Conservation (phyloP, 2,888 invertebrate genomes). For the Penaeus monodon region DNA sequence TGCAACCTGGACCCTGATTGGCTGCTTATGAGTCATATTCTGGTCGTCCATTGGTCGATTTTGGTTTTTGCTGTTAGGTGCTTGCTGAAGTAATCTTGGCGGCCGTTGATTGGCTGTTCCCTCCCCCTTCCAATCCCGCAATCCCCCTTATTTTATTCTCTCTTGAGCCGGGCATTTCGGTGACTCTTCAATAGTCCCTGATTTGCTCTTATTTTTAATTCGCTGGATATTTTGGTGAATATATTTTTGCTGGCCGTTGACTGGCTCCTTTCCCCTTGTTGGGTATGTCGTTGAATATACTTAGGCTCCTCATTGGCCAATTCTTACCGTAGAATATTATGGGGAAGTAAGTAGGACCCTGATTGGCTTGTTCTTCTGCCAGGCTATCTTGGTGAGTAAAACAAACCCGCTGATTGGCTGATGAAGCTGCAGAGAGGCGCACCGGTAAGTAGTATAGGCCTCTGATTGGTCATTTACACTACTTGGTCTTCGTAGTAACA, state of each 20-base stretch:
- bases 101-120: slow-evolving; percentile 21
- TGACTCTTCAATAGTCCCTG: background rate
- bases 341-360: slow-evolving; percentile 42
- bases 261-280: slow-evolving; percentile 20
- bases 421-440: no score
- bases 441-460: slow-evolving; percentile 36
- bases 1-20: slow-evolving; percentile 3
- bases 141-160: slow-evolving; percentile 1
- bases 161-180: slow-evolving; percentile 6
- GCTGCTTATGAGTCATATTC: slow-evolving; percentile 11
- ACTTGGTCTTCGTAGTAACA: slow-evolving; percentile 20
- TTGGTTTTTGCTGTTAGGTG: slow-evolving; percentile 8
- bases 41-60: no score
- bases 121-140: no score
- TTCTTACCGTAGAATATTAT: slow-evolving; percentile 42
- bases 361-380: slow-evolving; percentile 55
- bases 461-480: slow-evolving; percentile 39
- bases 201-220: slow-evolving; percentile 10
- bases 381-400: slow-evolving; percentile 59
- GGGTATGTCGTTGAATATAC: slow-evolving; percentile 20
- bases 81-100: slow-evolving; percentile 25
- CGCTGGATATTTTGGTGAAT: slow-evolving; percentile 48
- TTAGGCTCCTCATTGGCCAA: slow-evolving; percentile 38
- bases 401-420: slow-evolving; percentile 55
- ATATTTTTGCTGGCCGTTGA: slow-evolving; percentile 16